Evolutionary conservation across 2,797 vertebrate genomes (phyloP).

Genomic region (Denticeps clupeoides): DNA sequence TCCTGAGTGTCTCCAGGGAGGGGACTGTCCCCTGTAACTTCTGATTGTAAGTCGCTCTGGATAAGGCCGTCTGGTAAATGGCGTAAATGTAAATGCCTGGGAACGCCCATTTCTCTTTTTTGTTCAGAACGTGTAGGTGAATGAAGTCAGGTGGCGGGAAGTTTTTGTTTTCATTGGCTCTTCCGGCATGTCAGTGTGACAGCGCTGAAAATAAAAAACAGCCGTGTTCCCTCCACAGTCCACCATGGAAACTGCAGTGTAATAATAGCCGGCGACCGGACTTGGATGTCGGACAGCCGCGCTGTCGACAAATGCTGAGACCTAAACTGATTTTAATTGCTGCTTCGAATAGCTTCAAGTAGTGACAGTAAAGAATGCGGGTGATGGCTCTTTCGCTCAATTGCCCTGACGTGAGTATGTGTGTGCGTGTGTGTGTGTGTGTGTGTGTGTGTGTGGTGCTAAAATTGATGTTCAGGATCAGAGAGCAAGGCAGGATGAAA

Average conservation of each 20-base stretch:
- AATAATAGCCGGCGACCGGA: constrained; percentile 52
- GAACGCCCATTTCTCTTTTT: too few species aligned
- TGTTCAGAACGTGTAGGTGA: too few species aligned
- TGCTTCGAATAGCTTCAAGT: constrained; percentile 49
- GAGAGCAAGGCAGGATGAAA: constrained; percentile 30
- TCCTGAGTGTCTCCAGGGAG: too few species aligned
- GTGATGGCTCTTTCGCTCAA: constrained; percentile 35
- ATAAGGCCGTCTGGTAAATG: too few species aligned
- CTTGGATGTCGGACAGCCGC: constrained; percentile 38
- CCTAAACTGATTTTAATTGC: constrained; percentile 60
- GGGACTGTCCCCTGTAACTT: too few species aligned
- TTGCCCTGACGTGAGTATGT: constrained; percentile 26
- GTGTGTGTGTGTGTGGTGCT: constrained; percentile 9
- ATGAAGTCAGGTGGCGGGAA: not conserved
- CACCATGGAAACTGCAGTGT: constrained; percentile 38
- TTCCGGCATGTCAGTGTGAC: not conserved
- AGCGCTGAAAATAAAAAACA: too few species aligned
- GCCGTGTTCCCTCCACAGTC: too few species aligned
- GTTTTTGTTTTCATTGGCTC: not conserved
- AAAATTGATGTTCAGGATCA: constrained; percentile 35
- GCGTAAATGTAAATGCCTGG: too few species aligned
- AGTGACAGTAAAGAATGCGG: constrained; percentile 47
- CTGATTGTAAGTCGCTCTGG: too few species aligned
- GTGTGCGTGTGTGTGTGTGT: not conserved
- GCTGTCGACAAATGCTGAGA: constrained; percentile 40